A percentile compares a stretch with the other conserved stretches of the same genome.
Conservation (phyloP, 2,888 invertebrate genomes). For the Stratiomys singularior region DNA sequence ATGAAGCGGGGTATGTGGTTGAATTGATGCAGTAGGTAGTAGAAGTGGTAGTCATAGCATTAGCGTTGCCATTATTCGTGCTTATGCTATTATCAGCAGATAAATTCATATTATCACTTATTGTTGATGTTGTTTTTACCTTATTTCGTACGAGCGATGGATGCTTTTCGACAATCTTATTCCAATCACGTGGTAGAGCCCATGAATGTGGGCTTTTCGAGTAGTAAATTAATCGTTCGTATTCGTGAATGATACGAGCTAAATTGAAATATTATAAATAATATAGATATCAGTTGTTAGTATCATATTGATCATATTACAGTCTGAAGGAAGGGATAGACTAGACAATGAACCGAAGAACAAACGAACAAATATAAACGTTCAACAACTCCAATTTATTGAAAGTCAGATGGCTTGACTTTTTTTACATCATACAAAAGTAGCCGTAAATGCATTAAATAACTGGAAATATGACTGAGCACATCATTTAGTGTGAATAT, state of each 20-base stretch:
- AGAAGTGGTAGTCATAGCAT: slow-evolving; percentile 26
- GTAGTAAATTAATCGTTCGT: slow-evolving; percentile 63
- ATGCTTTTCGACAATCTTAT: slow-evolving; percentile 61
- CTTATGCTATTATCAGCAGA: slow-evolving; percentile 47
- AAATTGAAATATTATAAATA: slow-evolving; percentile 45
- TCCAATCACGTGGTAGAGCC: slow-evolving; percentile 63
- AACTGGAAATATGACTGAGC: not conserved
- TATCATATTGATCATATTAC: slow-evolving; percentile 4
- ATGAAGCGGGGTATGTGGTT: slow-evolving; percentile 43
- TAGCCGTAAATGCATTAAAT: too few species aligned
- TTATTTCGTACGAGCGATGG: slow-evolving; percentile 65
- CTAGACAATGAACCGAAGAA: not conserved
- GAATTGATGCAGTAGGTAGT: slow-evolving; percentile 47
- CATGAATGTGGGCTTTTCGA: slow-evolving; percentile 65
- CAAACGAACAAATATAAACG: not conserved
- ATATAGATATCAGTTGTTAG: slow-evolving; percentile 27
- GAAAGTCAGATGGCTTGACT: not conserved
- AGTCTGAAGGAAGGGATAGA: slow-evolving; percentile 9
- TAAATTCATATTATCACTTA: slow-evolving; percentile 19
- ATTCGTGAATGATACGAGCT: slow-evolving; percentile 64
- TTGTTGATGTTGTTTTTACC: slow-evolving; percentile 58
- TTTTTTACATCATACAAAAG: too few species aligned
- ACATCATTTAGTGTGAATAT: not conserved
- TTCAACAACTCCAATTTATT: not conserved
- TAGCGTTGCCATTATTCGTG: slow-evolving; percentile 46